Base-by-base conservation (phyloP, 1,140 invertebrate species). In the Drosophila mayri region DNA sequence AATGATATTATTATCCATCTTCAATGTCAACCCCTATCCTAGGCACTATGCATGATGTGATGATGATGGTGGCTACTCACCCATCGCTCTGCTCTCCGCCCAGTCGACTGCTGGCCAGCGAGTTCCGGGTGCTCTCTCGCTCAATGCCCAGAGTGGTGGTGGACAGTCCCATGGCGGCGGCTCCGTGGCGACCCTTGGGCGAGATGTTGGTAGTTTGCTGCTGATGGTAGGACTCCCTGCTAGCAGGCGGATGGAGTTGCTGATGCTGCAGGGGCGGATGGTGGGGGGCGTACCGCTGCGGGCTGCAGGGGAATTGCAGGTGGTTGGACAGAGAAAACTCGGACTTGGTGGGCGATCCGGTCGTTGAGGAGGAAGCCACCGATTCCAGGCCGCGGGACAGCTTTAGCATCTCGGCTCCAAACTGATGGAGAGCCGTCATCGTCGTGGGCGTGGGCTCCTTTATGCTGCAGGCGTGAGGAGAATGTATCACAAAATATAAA, bases 341-440 rank as follows among this genome's bases (percentile, higher is more conserved):
- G 38, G 91, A 92, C 79, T 92, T 92, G n/a, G 87, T 92, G 37
- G 91, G 91, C 28, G 91, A 92, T 22, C 81, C 79, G 73, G 93
- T 90, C 88, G 94, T 92, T 41, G 94, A 94, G 4, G 81, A 91
- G 78, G 90, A 92, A 70, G 94, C 93, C 37, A 93, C 94, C 12
- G 93, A 95, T 93, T 96, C 96, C 55, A 97, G 93, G 43, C 96
- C 96, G 49, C 96, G 94, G 1, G 96, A 97, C 1, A 97, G 93
- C 76, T 96, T 95, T 55, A 97, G 93, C 96, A 97, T 97, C 93
- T 97, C 96, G 4, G 96, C 95, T 20, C 96, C 96, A 77, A 97
- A 97, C 81, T 96, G 96, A 91, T 97, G 96, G 73, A 97, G 93
- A 37, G 96, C 96, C 14, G 96, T 96, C 95, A 97, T 96, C 52